Evolutionary conservation across 1,140 invertebrate genomes (phyloP), one percentile per base, ranked within the genome.

Genomic region (Trypoxylus dichotomus): DNA sequence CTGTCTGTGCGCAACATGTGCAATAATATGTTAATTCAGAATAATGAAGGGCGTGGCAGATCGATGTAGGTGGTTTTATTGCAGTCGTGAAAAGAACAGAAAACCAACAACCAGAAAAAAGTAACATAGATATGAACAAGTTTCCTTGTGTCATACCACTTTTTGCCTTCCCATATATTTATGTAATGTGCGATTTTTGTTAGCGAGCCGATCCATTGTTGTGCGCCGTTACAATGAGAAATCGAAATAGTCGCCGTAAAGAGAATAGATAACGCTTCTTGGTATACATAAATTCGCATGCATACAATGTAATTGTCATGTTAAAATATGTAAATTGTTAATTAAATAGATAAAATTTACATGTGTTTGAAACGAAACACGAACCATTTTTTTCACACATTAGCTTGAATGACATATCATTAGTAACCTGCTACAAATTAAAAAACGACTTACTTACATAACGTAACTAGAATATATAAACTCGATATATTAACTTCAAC

Each of bases 101-200:
- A 13, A 47, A 47, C 43, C 7, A 19, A 47, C 60, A 1, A 63
- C 25, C n/a, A 21, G 10, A 63, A 24, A 63, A 63, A 63, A 63
- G 5, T 13, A 25, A 63, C n/a, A 63, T 19, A 63, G 60, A 63
- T 63, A 63, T 27, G 25, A 63, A 63, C 60, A 63, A 25, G 60
- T 21, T 63, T 63, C 10, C 21, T 63, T 63, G 60, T 63, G 60
- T 63, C n/a, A 63, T 63, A 63, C 5, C 60, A 7, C 15, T 63
- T 63, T 63, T 27, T 63, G 19, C 60, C 19, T 11, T 63, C 1
- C 60, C 19, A 63, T 27, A 63, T 63, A 63, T 63, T 63, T 63
- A 63, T 25, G 60, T 63, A 63, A 63, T 63, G 60, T 63, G 60
- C 60, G 60, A 63, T 63, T 63, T 63, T 63, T 63, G 25, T 63